Percentiles rank a stretch among this genome's conserved stretches.
Evolutionary conservation across 2,888 invertebrate genomes (phyloP).

Genomic region (Heliconius erato): DNA sequence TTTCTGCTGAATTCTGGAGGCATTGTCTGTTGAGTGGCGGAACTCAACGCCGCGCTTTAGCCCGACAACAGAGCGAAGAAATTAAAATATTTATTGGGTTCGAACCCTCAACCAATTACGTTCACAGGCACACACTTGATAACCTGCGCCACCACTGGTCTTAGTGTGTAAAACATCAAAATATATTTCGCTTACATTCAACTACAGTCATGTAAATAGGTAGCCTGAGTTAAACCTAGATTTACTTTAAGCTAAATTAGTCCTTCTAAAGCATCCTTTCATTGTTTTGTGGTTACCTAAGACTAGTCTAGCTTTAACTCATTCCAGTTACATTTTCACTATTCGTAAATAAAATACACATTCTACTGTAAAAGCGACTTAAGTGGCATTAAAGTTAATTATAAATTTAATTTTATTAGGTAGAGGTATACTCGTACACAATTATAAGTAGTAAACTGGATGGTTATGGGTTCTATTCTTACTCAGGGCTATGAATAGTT

Average conservation of each 20-base stretch:
- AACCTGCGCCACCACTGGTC: too few species aligned
- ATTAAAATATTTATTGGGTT: too few species aligned
- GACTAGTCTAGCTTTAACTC: background rate
- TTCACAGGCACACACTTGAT: too few species aligned
- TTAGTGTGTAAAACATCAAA: background rate
- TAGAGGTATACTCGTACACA: background rate
- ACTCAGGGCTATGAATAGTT: background rate
- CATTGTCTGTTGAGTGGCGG: too few species aligned
- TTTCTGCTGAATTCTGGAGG: too few species aligned
- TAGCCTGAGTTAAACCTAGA: background rate
- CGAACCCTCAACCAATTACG: too few species aligned
- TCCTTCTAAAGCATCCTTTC: conserved; percentile 18
- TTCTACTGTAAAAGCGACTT: background rate
- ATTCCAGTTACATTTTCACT: background rate
- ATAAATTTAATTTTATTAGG: background rate
- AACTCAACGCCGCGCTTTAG: too few species aligned
- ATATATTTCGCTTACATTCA: background rate
- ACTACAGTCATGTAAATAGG: conserved; percentile 9
- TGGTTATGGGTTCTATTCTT: background rate
- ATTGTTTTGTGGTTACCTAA: conserved; percentile 18
- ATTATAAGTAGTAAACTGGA: background rate
- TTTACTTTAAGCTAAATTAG: conserved; percentile 14
- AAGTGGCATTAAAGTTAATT: background rate
- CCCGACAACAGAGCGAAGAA: too few species aligned
- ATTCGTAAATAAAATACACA: background rate